Percentiles rank a stretch among this genome's conserved stretches.
Evolutionary conservation across 2,113 vertebrate genomes (phyloP).

Genomic region (Leiothrix lutea): DNA sequence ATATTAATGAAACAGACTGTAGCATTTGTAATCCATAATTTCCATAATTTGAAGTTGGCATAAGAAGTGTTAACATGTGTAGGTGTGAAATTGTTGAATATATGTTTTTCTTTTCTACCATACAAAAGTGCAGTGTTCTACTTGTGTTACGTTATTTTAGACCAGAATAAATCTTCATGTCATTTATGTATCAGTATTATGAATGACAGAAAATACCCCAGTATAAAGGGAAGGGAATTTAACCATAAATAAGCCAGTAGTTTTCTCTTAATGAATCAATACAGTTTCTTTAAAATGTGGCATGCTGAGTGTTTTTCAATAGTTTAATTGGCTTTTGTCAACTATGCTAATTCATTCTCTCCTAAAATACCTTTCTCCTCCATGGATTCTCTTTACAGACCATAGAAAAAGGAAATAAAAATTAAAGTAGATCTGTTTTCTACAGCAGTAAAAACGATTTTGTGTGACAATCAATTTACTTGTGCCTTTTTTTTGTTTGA

Average conservation of each 20-base stretch:
- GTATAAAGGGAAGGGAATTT: background rate
- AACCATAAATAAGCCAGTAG: background rate
- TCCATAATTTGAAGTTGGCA: background rate
- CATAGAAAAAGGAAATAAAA: background rate
- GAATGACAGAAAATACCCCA: background rate
- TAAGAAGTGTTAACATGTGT: background rate
- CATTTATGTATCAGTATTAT: background rate
- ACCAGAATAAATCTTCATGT: background rate
- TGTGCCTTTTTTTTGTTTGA: background rate
- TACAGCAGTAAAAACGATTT: background rate
- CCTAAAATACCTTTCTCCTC: background rate
- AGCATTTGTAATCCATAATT: background rate
- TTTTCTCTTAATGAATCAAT: background rate
- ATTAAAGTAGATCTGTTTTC: background rate
- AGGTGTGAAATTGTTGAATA: background rate
- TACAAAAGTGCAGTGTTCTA: background rate
- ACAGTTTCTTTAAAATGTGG: background rate
- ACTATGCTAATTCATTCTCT: background rate
- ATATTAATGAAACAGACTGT: background rate
- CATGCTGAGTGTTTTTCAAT: background rate
- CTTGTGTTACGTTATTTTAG: background rate
- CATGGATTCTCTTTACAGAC: background rate
- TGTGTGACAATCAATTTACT: background rate
- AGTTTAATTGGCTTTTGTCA: background rate
- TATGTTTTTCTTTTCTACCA: background rate